Evolutionary conservation across 2,888 invertebrate species (phyloP).

Genomic region (Litoditis marina): DNA sequence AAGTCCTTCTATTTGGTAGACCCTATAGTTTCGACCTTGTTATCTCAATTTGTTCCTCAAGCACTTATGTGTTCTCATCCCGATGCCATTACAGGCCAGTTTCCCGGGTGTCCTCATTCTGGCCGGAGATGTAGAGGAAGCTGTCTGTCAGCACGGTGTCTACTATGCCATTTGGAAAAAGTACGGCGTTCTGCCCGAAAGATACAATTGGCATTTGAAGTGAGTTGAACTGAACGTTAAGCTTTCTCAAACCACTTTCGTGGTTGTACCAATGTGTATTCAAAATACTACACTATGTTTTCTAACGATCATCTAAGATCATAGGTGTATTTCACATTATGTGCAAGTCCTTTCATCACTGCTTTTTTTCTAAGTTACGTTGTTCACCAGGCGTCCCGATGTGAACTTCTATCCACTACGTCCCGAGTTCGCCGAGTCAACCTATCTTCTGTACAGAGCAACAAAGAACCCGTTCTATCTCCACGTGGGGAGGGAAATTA

Average conservation of each 20-base stretch:
- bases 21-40: not conserved
- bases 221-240: constrained; percentile 10
- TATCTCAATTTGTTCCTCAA: not conserved
- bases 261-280: too few relatives aligned
- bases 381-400: constrained; percentile 66
- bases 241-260: not conserved
- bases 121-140: constrained; percentile 71
- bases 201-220: constrained; percentile 65
- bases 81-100: constrained; percentile 61
- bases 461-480: constrained; percentile 72
- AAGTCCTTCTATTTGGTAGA: too few relatives aligned
- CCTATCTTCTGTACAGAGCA: constrained; percentile 68
- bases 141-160: constrained; percentile 70
- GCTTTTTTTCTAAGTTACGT: too few relatives aligned
- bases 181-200: constrained; percentile 68
- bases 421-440: constrained; percentile 71
- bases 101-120: constrained; percentile 66
- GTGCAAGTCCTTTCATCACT: not conserved
- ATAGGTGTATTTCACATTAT: too few relatives aligned
- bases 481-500: constrained; percentile 70
- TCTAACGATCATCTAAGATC: too few relatives aligned
- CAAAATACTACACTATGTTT: too few relatives aligned
- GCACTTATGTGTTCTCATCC: not conserved
- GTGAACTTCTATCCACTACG: constrained; percentile 70
- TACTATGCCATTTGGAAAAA: constrained; percentile 70